Base-by-base conservation (phyloP, 2,797 vertebrate genomes). In the Argya squamiceps region DNA sequence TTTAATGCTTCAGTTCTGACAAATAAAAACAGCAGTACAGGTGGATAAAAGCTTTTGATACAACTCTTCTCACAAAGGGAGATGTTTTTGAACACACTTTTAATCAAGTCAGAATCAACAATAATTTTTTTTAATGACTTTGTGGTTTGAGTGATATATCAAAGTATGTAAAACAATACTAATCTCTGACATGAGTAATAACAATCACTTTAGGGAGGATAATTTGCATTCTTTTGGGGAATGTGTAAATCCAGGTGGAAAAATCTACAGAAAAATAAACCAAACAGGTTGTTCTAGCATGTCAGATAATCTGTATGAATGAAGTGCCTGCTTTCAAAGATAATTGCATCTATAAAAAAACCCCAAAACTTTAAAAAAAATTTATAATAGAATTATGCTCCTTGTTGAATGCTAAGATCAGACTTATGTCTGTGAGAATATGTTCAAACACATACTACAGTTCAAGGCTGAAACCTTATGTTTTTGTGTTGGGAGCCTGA, bases 311-410 rank as follows among this genome's bases (percentile, higher is more conserved):
- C 55, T 46, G 32, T n/a, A 20, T 60, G 60, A 93, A 81, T 77
- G 36, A 89, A 95, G 41, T 21, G 43, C 47, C 41, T 92, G 62
- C 56, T 92, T 89, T 95, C 70, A 86, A 90, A 91, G 65, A 78
- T 65, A 92, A 84, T 65, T 78, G 5, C 21, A 26, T 67, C 37
- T 74, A 32, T 49, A 69, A 67, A 81, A 13, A 29, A 77, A 84
- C 80, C 39, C 4, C 21, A 4, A 10, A 56, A 34, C 20, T 18
- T 74, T 79, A 8, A 43, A 43, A 43, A 27, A 52, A 30, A 52
- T 78, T 91, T 91, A 59, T 78, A 34, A 67, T 47, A 88, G 30
- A 81, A 81, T 50, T 59, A 32, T 49, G 32, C 20, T 89, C 43
- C 37, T 80, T 26, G 15, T 44, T 88, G 53, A 85, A 71, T 63